Base-by-base conservation (phyloP, 2,888 invertebrate genomes). In the Chirona hameri region DNA sequence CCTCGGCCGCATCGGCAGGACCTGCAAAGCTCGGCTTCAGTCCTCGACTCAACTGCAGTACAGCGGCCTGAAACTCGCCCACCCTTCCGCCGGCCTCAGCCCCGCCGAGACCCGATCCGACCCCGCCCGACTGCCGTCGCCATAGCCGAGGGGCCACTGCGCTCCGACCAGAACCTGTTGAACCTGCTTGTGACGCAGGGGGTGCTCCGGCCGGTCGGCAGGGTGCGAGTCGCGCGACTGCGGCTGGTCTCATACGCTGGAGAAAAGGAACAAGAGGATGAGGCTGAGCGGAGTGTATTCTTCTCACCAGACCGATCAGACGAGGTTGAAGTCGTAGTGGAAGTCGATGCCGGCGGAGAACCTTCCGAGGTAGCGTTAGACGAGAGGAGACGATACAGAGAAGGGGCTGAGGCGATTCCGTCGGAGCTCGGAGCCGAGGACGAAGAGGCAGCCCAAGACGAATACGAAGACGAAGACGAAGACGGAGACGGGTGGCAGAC, bases 161-260 rank as follows among this genome's bases (percentile, higher is more conserved):
- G 69, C 29, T 14, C 27, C 27, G 27, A 72, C 31, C 72, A 31
- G 31, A 72, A 31, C 72, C 72, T 72, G 31, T 18, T 72, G 31
- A 72, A 31, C 72, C 72, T 72, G 72, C 72, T 72, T 29, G 31
- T 72, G 72, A 31, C 72, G 18, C 72, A 72, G 72, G 29, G 72
- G 4, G 72, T 18, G 18, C 72, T 31, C 29, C 72, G 72, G 31
- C 72, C 31, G 15, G 69, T 29, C 29, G 15, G 31, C 31, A 27
- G 72, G 27, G 65, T 65, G 65, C 65, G n/a, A 7, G 65, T 27
- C n/a, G 65, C 65, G 65, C 65, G 27, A n/a, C 65, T 65, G 10
- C n/a, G 27, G 27, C 65, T 65, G 65, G n/a, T 65, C 12, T 3
- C 57, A 24, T 14, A 57, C 21, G 57, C 7, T 7, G 27, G n/a